These are phyloP conservation scores for Polyommatus icarus DNA, from an alignment of 2,888 invertebrate species.

Conservation along the genomic window DNA sequence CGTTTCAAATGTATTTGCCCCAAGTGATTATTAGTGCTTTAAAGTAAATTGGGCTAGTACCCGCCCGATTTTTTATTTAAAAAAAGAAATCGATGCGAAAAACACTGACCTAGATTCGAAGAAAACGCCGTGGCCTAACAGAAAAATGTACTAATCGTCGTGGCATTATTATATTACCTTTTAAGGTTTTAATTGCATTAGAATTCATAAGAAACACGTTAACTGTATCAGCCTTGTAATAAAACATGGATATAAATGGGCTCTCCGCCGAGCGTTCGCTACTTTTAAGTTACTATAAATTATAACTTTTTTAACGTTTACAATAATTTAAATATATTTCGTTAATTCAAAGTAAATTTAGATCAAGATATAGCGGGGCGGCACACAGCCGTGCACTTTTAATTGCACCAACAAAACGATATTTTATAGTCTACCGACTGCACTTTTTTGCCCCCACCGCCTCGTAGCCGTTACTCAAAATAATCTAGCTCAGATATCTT, in stretches of 20 bases:
- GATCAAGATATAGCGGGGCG: constrained; percentile 38
- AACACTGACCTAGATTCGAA: constrained; percentile 16
- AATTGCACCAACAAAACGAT: constrained; percentile 72
- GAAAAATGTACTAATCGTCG: constrained; percentile 11
- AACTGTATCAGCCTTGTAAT: constrained; percentile 21
- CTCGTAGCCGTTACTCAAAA: constrained; percentile 70
- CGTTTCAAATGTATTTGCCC: neutral
- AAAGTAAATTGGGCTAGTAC: neutral
- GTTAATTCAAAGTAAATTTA: constrained; percentile 30
- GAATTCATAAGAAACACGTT: constrained; percentile 7
- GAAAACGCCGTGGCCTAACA: neutral
- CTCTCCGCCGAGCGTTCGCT: neutral
- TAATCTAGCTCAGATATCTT: constrained; percentile 75
- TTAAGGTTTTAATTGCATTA: constrained; percentile 20
- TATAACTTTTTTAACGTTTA: constrained; percentile 9
- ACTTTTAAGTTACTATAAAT: constrained; percentile 14
- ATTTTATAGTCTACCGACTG: constrained; percentile 67
- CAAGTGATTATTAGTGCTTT: neutral
- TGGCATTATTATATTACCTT: constrained; percentile 16
- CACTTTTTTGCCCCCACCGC: constrained; percentile 61
- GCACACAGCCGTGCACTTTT: constrained; percentile 54
- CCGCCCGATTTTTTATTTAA: neutral
- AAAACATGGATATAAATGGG: constrained; percentile 28
- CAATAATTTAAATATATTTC: constrained; percentile 30
- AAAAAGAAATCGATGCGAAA: constrained; percentile 6